Base-by-base conservation (phyloP, 2,888 invertebrate species). In the Masnerella sp. region DNA sequence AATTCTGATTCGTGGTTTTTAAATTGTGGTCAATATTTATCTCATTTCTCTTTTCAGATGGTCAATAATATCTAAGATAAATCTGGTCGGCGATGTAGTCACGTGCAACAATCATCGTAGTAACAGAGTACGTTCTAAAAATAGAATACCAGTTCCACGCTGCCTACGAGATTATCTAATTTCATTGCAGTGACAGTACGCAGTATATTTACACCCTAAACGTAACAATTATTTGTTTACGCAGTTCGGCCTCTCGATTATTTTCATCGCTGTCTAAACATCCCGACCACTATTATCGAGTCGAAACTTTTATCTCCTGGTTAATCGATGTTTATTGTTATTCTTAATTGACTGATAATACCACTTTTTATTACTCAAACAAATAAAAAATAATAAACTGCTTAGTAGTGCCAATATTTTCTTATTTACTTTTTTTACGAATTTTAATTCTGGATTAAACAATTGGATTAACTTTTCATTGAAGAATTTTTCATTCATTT, bases 141-240 rank as follows among this genome's bases (percentile, higher is more conserved):
- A 73, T 73, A 73, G 73, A 68, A 73, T 62, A 68, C 73, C 67
- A 68, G 73, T 73, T 73, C 45, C 62, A 62, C 49, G 28, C 45
- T 52, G 62, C 54, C 52, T 65, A 59, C 34, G 36, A 61, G 72
- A 72, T 72, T 72, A 72, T 72, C 72, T 72, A 72, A 72, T 72
- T 72, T 59, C 42, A 61, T 38, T 52, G 36, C 61, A 61, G 54
- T 67, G 61, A 67, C 59, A 54, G 40, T 28, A 42, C 34, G 3
- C 4, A 52, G 52, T 38, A 59, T 52, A 40, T 59, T 65, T 59
- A 34, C 71, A 59, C 65, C 59, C 71, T 22, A 64, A 71, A 64
- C 38, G 40, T 45, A 40, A 30, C 52, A 25, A 49, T 49, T 43
- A 49, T 43, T 70, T 45, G 59, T 69, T 69, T 64, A 58, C 51